phyloP scores from a whole-genome alignment of 1,140 invertebrate species.

The Mizuhopecten yessoensis region DNA sequence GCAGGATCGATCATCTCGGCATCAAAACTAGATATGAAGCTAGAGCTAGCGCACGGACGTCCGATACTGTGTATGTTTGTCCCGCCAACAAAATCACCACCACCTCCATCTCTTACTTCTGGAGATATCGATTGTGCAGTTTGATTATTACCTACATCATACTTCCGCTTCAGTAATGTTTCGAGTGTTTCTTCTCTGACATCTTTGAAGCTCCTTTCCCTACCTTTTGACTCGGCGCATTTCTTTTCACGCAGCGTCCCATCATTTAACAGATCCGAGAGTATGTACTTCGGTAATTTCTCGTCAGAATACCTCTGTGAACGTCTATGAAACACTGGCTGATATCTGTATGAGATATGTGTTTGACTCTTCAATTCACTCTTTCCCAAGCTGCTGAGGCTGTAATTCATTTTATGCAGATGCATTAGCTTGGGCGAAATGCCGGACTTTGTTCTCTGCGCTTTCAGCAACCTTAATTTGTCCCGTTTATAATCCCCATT shows the following conservation, averaged over 20 bases:
- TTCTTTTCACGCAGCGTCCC: not conserved
- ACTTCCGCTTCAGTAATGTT: not conserved
- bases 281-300: not conserved
- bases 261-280: not conserved
- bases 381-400: not conserved
- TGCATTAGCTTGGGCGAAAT: not conserved
- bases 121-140: not conserved
- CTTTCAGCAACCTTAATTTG: not conserved
- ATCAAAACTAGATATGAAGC: not conserved
- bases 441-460: not conserved
- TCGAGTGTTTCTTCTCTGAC: not conserved
- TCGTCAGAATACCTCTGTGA: not conserved
- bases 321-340: not conserved
- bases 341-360: not conserved
- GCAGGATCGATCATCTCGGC: not conserved
- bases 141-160: not conserved
- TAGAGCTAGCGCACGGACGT: constrained; percentile 7
- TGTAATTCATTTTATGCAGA: not conserved
- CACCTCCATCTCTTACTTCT: not conserved
- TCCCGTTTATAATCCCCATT: not conserved
- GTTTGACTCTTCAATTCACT: not conserved
- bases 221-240: not conserved
- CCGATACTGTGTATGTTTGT: not conserved
- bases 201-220: not conserved
- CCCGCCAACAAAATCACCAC: not conserved